Evolutionary conservation across 2,113 vertebrate genomes (phyloP).

Genomic region (Phocoena sinus): DNA sequence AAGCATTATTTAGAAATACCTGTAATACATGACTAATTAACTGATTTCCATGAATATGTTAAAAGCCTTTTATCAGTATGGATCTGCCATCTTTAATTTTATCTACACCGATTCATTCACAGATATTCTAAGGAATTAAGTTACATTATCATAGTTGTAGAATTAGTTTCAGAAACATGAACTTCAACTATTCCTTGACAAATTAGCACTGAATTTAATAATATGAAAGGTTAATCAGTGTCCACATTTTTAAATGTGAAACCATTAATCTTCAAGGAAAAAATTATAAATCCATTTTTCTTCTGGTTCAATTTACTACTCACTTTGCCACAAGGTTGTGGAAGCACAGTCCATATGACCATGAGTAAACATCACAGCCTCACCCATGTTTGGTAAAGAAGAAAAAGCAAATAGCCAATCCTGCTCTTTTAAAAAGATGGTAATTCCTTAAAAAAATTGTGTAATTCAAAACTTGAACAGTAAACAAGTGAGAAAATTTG

Average conservation of each 20-base stretch:
- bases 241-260: slow-evolving; percentile 30
- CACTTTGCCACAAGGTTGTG: background rate
- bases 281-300: background rate
- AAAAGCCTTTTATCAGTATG: background rate
- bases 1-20: slow-evolving; percentile 20
- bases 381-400: slow-evolving; percentile 7
- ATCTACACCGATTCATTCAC: slow-evolving; percentile 5
- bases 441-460: slow-evolving; percentile 41
- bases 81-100: slow-evolving; percentile 10
- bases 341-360: background rate
- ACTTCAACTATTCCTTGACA: slow-evolving; percentile 7
- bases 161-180: background rate
- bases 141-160: background rate
- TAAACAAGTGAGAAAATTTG: slow-evolving; percentile 28
- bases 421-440: slow-evolving; percentile 21
- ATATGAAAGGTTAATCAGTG: background rate
- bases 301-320: background rate
- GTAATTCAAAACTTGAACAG: slow-evolving; percentile 13
- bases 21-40: background rate
- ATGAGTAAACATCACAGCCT: background rate
- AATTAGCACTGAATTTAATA: background rate
- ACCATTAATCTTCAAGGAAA: background rate
- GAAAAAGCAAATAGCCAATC: slow-evolving; percentile 44
- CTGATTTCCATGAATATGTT: background rate
- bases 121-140: slow-evolving; percentile 1